phyloP scores from a whole-genome alignment of 1,140 invertebrate species.

The Asobara japonica region DNA sequence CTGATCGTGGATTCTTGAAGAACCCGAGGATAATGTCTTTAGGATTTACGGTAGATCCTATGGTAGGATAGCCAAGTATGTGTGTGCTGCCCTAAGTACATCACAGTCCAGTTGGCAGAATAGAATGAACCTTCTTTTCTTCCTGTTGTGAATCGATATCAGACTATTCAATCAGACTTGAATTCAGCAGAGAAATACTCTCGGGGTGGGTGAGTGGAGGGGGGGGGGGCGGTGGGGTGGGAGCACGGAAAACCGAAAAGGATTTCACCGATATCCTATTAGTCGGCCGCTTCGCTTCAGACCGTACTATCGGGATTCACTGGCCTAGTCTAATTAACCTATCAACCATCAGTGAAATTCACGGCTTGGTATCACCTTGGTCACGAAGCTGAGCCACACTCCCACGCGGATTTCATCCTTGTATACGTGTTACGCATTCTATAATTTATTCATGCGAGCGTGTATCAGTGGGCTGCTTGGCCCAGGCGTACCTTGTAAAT shows the following conservation, averaged over 20 bases:
- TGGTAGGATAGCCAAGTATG: not conserved
- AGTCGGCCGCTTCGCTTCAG: conserved; percentile 3
- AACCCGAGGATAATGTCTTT: not conserved
- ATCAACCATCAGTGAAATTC: conserved; percentile 2
- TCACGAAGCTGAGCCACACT: not conserved
- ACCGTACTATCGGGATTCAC: not conserved
- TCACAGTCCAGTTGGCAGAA: not conserved
- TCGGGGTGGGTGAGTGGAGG: too few species aligned
- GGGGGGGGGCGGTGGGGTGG: too few species aligned
- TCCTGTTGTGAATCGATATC: not conserved
- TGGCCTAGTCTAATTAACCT: conserved; percentile 11
- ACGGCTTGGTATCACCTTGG: conserved; percentile 11
- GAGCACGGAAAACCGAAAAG: not conserved
- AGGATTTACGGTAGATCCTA: not conserved
- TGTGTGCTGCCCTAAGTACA: not conserved
- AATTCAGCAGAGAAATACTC: not conserved
- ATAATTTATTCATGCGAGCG: conserved; percentile 24
- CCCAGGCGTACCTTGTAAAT: not conserved
- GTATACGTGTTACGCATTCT: conserved; percentile 15
- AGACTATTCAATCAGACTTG: not conserved
- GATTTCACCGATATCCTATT: conserved; percentile 11
- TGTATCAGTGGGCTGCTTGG: conserved; percentile 17
- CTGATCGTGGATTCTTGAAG: conserved; percentile 13
- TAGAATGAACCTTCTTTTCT: not conserved
- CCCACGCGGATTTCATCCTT: conserved; percentile 17